Conservation (phyloP, 2,113 vertebrate genomes). For the Ginglymostoma cirratum region DNA sequence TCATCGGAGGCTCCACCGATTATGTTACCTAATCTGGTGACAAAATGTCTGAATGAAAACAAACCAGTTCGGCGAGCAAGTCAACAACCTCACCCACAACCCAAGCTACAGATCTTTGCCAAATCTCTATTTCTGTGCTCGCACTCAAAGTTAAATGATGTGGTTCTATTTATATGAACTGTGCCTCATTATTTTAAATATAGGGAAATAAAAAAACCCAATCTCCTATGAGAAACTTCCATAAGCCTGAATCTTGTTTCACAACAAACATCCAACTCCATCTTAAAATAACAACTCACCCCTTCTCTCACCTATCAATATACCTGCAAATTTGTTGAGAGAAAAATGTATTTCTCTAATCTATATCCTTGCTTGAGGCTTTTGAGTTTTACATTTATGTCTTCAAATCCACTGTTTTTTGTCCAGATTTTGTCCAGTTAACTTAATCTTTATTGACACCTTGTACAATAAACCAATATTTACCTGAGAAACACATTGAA, state of each 20-base stretch:
- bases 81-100: no score
- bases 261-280: background rate
- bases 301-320: background rate
- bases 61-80: no score
- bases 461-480: background rate
- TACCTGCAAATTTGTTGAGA: background rate
- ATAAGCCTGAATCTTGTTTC: background rate
- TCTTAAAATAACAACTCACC: background rate
- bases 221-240: background rate
- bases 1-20: no score
- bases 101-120: no score
- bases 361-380: background rate
- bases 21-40: no score
- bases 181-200: background rate
- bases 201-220: background rate
- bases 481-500: background rate
- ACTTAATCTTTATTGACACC: background rate
- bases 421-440: background rate
- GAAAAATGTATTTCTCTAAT: background rate
- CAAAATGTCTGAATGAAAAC: no score
- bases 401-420: background rate
- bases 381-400: background rate
- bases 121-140: background rate
- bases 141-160: background rate
- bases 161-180: background rate